Base-by-base conservation (phyloP, 2,888 invertebrate species). In the Apodemia zela region DNA sequence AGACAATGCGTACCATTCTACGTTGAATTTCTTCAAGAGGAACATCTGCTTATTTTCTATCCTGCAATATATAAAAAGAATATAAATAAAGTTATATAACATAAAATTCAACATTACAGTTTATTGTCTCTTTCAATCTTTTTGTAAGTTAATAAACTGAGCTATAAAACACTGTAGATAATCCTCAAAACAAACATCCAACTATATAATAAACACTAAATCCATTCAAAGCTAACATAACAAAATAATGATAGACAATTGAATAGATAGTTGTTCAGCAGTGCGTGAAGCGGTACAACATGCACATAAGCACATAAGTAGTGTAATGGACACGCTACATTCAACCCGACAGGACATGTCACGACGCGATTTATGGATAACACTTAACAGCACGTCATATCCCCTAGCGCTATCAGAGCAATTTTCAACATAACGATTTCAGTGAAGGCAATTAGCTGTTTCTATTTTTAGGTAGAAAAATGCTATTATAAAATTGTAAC, bases 311-410 rank as follows among this genome's bases (percentile, higher is more conserved):
- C 60, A 67, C 60, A 65, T 62, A 63, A 65, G 72, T 74, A 68
- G 73, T 54, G 54, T 54, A 54, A 54, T 75, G 72, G 76, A 79
- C 81, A 84, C 75, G 80, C 81, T 79, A 82, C 81, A 79, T 75
- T 73, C 77, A 70, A 76, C 72, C 72, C 73, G 83, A 82, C 82
- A 79, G 80, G 68, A 73, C 76, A 73, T 78, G 83, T 77, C 84
- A 80, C 76, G 76, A 70, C 72, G 71, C 75, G 75, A 85, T 85
- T 85, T 84, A 85, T 82, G 72, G 81, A 72, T 75, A 72, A 77
- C 81, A 82, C 81, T 84, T 84, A 84, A 75, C 79, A 74, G 80
- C 82, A 84, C 83, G 85, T 85, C 82, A 85, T 82, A 81, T 61
- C 49, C 61, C 61, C 58, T 33, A 58, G 47, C 59, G 59, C 62